Percentiles rank a stretch among this genome's conserved stretches.
phyloP scores from a whole-genome alignment of 2,113 vertebrate genomes.

The Anseranas semipalmata region DNA sequence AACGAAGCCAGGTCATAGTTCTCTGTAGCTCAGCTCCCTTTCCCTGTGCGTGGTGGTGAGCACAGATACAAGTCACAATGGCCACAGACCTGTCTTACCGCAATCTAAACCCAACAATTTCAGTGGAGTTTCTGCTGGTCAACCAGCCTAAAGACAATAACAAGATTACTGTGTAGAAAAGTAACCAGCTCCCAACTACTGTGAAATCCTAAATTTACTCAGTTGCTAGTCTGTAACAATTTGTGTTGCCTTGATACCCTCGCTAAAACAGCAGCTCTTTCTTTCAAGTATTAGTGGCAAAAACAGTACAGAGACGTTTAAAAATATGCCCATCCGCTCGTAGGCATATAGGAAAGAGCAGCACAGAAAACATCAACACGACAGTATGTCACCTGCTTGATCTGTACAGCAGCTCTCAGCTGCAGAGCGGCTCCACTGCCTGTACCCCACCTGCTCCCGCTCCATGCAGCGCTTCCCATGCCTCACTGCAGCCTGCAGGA shows the following conservation, averaged over 20 bases:
- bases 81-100: fast-evolving
- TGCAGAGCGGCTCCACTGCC: background rate
- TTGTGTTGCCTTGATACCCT: background rate
- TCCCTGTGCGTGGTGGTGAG: background rate
- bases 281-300: background rate
- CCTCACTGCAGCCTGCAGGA: too few relatives aligned
- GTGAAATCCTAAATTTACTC: background rate
- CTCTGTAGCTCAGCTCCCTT: background rate
- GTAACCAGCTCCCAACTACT: background rate
- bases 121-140: background rate
- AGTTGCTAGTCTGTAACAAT: background rate
- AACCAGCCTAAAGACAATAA: fast-evolving
- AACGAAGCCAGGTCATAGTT: background rate
- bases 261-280: background rate
- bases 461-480: background rate
- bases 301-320: background rate
- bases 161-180: background rate
- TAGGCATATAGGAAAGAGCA: background rate
- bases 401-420: background rate
- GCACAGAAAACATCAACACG: background rate
- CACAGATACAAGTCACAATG: background rate
- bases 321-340: background rate
- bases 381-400: background rate
- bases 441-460: background rate
- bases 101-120: background rate